Percentiles rank a stretch among this genome's conserved stretches.
Evolutionary conservation across 2,797 vertebrate genomes (phyloP).

Genomic region (Girardinus metallicus): DNA sequence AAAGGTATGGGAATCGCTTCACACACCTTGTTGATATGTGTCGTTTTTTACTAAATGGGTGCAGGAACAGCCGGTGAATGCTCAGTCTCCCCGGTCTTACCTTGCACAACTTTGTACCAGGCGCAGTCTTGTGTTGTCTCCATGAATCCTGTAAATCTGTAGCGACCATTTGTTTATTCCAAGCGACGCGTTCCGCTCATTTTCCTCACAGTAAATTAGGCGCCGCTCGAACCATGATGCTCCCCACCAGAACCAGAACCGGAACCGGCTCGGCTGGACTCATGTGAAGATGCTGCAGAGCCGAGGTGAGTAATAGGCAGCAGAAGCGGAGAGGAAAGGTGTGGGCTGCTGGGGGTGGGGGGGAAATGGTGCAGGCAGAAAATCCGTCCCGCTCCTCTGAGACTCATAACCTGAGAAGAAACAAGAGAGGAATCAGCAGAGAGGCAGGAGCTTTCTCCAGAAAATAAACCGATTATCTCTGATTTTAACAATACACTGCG

Average conservation of each 20-base stretch:
- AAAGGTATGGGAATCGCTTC: not conserved
- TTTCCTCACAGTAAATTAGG: constrained; percentile 1
- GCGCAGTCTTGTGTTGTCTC: constrained; percentile 42
- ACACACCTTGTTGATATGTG: not conserved
- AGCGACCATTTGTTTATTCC: constrained; percentile 9
- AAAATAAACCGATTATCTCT: not conserved
- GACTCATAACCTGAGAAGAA: constrained; percentile 4
- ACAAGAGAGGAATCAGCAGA: not conserved
- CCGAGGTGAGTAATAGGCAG: not conserved
- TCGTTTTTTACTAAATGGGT: not conserved
- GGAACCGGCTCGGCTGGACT: not conserved
- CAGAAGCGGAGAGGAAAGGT: not conserved
- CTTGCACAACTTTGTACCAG: constrained; percentile 49
- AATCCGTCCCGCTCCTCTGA: not conserved
- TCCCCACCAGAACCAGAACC: not conserved
- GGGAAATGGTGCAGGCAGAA: not conserved
- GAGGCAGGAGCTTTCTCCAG: not conserved
- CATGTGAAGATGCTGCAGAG: not conserved
- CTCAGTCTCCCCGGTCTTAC: constrained; percentile 25
- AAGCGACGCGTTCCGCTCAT: constrained; percentile 22
- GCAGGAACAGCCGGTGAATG: not conserved
- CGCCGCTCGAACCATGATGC: constrained; percentile 1
- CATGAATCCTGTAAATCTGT: constrained; percentile 54
- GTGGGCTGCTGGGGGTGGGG: not conserved
- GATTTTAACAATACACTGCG: not conserved